Evolutionary conservation across 1,140 invertebrate genomes (phyloP).

Genomic region (Tetraneura akinire): DNA sequence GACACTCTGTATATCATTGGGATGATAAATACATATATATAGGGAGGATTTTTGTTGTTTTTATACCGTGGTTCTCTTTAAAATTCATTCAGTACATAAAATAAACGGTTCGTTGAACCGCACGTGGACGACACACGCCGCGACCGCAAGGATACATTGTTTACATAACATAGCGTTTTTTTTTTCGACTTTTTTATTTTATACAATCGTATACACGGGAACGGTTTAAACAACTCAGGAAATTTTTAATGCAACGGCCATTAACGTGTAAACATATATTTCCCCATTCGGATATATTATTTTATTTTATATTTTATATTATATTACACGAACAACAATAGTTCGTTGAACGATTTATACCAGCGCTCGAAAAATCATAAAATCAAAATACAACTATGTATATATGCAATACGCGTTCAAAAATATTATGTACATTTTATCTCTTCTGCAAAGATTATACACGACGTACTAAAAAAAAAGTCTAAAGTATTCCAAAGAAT

Average conservation of each 20-base stretch:
- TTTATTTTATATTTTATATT: conserved; percentile 4
- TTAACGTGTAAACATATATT: conserved; percentile 31
- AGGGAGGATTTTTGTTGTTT: conserved; percentile 29
- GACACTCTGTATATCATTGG: no score
- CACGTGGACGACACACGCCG: conserved; percentile 40
- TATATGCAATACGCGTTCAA: no score
- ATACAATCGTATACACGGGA: not conserved
- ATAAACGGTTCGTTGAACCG: conserved; percentile 47
- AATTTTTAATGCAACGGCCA: conserved; percentile 37
- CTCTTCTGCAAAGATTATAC: no score
- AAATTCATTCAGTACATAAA: conserved; percentile 38
- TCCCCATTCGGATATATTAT: not conserved
- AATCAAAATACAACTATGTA: conserved; percentile 29
- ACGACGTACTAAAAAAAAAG: no score
- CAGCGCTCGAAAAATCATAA: conserved; percentile 32
- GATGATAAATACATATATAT: not conserved
- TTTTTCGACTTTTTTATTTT: conserved; percentile 16
- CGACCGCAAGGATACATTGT: conserved; percentile 16
- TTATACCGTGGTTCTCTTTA: conserved; percentile 1
- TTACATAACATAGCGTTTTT: not conserved
- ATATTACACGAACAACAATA: conserved; percentile 26
- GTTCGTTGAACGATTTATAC: conserved; percentile 21
- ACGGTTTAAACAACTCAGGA: conserved; percentile 29
- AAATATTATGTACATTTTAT: no score
- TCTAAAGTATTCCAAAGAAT: no score